Evolutionary conservation across 2,797 vertebrate species (phyloP).

Genomic region (Scolopax bukidnonensis): DNA sequence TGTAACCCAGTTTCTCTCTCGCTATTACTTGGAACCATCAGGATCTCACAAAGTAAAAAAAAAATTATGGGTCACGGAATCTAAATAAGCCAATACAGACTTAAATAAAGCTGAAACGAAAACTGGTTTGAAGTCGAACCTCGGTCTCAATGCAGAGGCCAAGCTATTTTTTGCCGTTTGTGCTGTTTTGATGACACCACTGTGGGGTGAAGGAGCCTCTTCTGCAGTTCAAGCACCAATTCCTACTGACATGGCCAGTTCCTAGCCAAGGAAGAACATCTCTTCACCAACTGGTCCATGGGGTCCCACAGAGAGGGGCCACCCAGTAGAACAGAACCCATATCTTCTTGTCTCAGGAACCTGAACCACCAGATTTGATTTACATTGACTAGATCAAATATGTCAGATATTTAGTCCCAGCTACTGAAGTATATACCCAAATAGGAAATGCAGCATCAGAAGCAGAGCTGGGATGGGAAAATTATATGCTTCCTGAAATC

Average conservation of each 20-base stretch:
- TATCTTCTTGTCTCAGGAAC: background rate
- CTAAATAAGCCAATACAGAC: conserved; percentile 19
- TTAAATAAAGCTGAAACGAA: conserved; percentile 29
- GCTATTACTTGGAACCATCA: background rate
- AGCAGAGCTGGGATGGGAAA: background rate
- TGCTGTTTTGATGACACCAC: background rate
- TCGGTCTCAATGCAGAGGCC: background rate
- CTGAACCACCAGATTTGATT: background rate
- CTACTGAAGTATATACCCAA: background rate
- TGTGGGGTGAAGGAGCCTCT: background rate
- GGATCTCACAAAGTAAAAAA: background rate
- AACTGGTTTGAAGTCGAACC: background rate
- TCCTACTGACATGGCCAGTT: background rate
- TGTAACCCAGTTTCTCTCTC: conserved; percentile 28
- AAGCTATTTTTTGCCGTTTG: background rate
- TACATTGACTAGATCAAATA: background rate
- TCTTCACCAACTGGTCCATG: background rate
- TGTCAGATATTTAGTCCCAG: background rate
- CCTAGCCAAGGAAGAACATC: background rate
- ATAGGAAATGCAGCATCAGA: background rate
- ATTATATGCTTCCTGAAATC: background rate
- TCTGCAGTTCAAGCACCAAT: background rate
- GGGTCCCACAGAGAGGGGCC: background rate
- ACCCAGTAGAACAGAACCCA: background rate
- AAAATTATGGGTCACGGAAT: background rate